phyloP scores from a whole-genome alignment of 2,888 invertebrate genomes.

The Aelia acuminata region DNA sequence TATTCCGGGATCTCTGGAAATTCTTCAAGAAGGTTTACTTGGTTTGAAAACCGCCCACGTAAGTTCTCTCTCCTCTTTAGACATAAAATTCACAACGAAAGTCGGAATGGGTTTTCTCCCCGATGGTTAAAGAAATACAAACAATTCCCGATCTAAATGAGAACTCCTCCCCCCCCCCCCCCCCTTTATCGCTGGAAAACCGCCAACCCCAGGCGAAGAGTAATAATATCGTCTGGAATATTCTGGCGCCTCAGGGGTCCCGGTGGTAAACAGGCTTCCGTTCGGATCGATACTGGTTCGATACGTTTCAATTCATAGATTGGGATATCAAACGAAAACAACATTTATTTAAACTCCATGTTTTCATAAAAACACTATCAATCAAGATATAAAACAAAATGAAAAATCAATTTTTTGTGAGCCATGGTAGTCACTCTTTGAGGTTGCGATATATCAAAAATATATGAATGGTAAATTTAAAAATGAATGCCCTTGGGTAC shows the following conservation, averaged over 20 bases:
- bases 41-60: not conserved
- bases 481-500: no score
- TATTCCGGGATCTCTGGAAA: not conserved
- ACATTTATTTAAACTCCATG: not conserved
- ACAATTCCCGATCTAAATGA: conserved; percentile 3
- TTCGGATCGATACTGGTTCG: not conserved
- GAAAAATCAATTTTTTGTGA: no score
- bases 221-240: conserved; percentile 32
- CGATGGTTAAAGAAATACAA: conserved; percentile 9
- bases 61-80: not conserved
- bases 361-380: no score
- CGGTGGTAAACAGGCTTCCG: not conserved
- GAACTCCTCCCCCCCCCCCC: not conserved
- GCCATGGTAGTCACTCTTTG: no score
- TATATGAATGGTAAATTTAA: no score
- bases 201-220: conserved; percentile 4
- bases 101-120: not conserved
- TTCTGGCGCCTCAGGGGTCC: not conserved
- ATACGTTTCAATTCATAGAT: not conserved
- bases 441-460: no score
- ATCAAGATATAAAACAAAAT: no score
- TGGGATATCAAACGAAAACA: not conserved
- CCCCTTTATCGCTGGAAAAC: not conserved
- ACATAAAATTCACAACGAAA: not conserved
- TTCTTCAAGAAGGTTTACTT: not conserved